Evolutionary conservation across 2,797 vertebrate species (phyloP).

Genomic region (Mormyrops boulengeri): DNA sequence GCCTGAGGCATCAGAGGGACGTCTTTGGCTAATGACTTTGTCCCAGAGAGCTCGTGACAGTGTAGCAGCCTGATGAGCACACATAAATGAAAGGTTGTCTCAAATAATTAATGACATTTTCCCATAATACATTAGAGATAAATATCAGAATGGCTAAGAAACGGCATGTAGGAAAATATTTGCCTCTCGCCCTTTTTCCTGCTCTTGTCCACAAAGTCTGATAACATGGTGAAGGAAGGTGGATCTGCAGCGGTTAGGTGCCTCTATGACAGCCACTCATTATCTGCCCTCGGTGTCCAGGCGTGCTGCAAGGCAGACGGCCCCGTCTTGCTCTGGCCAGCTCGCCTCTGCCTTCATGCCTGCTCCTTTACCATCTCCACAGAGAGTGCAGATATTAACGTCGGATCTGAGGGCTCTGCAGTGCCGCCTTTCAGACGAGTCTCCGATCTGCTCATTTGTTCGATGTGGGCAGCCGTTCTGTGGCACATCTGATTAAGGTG

Average conservation of each 20-base stretch:
- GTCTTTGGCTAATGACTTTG: neutral
- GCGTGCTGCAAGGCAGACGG: neutral
- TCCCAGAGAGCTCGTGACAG: neutral
- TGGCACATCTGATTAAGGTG: neutral
- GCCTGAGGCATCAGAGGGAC: neutral
- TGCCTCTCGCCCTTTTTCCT: neutral
- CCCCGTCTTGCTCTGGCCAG: neutral
- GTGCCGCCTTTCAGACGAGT: neutral
- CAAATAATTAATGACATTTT: neutral
- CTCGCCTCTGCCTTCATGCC: neutral
- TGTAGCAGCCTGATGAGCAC: neutral
- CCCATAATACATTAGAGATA: conserved; percentile 37
- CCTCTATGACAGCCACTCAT: neutral
- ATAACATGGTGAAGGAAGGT: neutral
- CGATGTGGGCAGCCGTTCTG: neutral
- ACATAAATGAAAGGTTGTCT: neutral
- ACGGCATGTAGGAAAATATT: conserved; percentile 23
- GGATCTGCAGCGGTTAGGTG: neutral
- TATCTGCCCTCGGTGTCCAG: neutral
- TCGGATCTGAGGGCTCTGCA: neutral
- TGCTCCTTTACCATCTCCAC: neutral
- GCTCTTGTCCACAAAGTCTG: neutral
- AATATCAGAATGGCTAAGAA: conserved; percentile 46
- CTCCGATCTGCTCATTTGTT: neutral
- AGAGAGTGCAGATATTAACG: neutral